Conservation (phyloP, 2,888 invertebrate genomes). For the Lissonota sp. region DNA sequence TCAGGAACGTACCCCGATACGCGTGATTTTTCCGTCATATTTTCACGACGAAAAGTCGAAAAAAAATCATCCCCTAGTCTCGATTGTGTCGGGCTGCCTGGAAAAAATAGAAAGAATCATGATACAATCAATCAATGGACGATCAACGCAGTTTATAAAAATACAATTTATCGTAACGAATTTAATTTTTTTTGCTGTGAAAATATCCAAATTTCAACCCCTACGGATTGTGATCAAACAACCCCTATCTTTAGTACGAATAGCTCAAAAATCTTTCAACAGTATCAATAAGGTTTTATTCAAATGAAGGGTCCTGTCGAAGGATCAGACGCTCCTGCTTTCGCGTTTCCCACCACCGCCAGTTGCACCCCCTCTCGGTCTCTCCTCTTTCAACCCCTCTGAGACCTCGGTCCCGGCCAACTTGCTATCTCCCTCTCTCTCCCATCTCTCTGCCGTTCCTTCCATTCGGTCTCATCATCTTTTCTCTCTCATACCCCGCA, state of each 20-base stretch:
- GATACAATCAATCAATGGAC: no score
- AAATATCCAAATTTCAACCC: no score
- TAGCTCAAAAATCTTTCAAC: not conserved
- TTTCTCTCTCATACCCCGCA: conserved; percentile 76
- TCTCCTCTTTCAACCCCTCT: conserved; percentile 76
- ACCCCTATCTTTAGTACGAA: no score
- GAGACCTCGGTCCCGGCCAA: conserved; percentile 74
- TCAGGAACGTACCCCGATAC: conserved; percentile 73
- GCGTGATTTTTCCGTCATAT: not conserved
- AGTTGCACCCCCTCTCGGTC: conserved; percentile 73
- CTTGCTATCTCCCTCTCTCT: conserved; percentile 62
- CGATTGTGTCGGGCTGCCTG: no score
- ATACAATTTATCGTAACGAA: no score
- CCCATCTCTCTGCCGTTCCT: conserved; percentile 61
- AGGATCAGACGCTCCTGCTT: conserved; percentile 73
- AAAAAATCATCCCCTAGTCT: no score
- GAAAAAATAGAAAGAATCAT: no score
- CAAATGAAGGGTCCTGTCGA: conserved; percentile 31
- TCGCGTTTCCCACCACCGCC: conserved; percentile 67
- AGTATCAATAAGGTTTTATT: not conserved
- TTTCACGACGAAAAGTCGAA: no score
- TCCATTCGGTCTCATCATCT: conserved; percentile 79
- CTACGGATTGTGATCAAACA: no score
- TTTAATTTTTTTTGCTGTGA: no score
- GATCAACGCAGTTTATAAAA: no score